Percentiles rank a stretch among this genome's conserved stretches.
These are phyloP conservation scores for Neelides sp. DNA, from an alignment of 1,140 invertebrate genomes.

Conservation along the genomic window DNA sequence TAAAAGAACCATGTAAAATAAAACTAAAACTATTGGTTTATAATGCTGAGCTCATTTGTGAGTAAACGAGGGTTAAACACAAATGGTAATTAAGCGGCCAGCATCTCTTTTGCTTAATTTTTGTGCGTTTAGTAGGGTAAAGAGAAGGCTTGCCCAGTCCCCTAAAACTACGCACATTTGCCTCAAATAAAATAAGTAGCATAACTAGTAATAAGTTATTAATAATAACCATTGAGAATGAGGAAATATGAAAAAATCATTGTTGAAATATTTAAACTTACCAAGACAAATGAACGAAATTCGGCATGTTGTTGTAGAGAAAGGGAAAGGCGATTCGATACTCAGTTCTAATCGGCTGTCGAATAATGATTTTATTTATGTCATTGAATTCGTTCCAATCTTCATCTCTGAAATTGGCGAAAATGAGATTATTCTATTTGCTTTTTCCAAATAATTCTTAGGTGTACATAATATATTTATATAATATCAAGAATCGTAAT, in stretches of 20 bases:
- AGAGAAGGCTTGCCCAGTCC: neutral
- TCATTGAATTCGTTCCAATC: slow-evolving; percentile 99
- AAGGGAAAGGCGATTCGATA: slow-evolving; percentile 99
- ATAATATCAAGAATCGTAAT: neutral
- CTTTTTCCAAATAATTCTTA: too few species aligned
- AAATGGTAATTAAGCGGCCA: too few species aligned
- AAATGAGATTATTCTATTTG: neutral
- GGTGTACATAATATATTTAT: neutral
- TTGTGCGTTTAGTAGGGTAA: slow-evolving; percentile 17
- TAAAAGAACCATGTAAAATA: too few species aligned
- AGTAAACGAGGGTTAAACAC: too few species aligned
- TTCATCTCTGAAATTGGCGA: slow-evolving; percentile 67
- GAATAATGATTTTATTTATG: slow-evolving; percentile 99
- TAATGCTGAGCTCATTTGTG: too few species aligned
- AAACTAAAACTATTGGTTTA: too few species aligned
- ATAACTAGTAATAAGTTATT: too few species aligned
- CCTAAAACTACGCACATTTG: slow-evolving; percentile 19
- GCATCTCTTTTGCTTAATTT: slow-evolving; percentile 10
- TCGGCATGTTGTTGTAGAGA: slow-evolving; percentile 95
- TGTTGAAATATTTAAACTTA: slow-evolving; percentile 41
- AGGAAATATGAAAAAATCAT: slow-evolving; percentile 1
- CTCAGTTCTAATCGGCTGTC: slow-evolving; percentile 95
- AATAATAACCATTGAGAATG: neutral
- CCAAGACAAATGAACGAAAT: slow-evolving; percentile 89
- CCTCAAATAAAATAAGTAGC: neutral